Base-by-base conservation (phyloP, 2,113 vertebrate genomes). In the Rhynchopsitta pachyrhyncha region DNA sequence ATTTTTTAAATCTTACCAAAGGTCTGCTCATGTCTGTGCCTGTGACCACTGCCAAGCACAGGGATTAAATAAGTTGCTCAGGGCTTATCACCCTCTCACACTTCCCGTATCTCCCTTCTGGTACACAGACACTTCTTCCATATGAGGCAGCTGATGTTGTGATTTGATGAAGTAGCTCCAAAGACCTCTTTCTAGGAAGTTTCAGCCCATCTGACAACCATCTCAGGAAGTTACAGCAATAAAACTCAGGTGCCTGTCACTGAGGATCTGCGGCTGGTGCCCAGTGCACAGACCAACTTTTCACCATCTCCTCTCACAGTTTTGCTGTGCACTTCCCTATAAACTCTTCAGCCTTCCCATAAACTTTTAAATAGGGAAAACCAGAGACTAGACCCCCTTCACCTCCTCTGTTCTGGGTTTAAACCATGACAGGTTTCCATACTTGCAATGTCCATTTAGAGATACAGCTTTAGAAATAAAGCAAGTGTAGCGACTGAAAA, bases 81-180 rank as follows among this genome's bases (percentile, higher is more conserved):
- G 47, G 27, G 39, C 46, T 81, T 52, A 53, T 53, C 62, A 74
- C n/a, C 24, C 1, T 2, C 41, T 53, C 46, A 41, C 41, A 27
- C 53, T 68, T 60, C 42, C 35, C 31, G 1, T 35, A 37, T 37
- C 66, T 49, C 25, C 47, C 81, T 57, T 50, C 42, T 71, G 20
- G 49, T 70, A 59, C 41, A 53, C 29, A 83, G 17, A 57, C 33
- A 8, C 19, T 35, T 68, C 22, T 66, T 63, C 44, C 20, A 44
- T 35, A 52, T 6, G n/a, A 70, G 24, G 27, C 82, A 59, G 5
- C 20, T 11, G 46, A 64, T 17, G n/a, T 18, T 1, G 0, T 4
- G 25, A 5, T 46, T 77, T 59, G 59, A 52, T 2, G 3, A 73
- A 52, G n/a, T 14, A 33, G 24, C 44, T 50, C 50, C 44, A 66